phyloP scores from a whole-genome alignment of 2,797 vertebrate genomes.

The Sebastes matsubarae region DNA sequence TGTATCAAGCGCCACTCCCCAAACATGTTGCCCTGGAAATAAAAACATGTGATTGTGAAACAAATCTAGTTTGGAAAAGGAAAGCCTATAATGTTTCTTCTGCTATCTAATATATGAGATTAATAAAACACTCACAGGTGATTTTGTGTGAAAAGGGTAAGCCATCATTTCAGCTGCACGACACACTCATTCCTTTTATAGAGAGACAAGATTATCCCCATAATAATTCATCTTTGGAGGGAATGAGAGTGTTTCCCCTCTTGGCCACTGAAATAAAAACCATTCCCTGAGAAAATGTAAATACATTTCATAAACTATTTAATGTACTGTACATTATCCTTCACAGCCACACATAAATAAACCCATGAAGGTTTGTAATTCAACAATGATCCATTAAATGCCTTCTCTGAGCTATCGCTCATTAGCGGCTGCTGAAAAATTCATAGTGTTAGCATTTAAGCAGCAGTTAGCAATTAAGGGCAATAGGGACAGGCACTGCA shows the following conservation, averaged over 20 bases:
- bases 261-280: slow-evolving; percentile 34
- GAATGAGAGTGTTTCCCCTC: slow-evolving; percentile 27
- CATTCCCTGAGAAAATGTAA: slow-evolving; percentile 43
- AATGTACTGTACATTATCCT: slow-evolving; percentile 14
- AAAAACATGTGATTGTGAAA: neutral
- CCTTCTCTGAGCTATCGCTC: slow-evolving; percentile 33
- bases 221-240: slow-evolving; percentile 34
- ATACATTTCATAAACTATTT: slow-evolving; percentile 15
- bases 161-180: slow-evolving; percentile 38
- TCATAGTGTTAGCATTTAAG: slow-evolving; percentile 60
- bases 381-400: slow-evolving; percentile 45
- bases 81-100: neutral
- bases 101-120: slow-evolving; percentile 6
- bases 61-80: neutral
- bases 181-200: slow-evolving; percentile 29
- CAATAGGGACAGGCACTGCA: slow-evolving; percentile 33
- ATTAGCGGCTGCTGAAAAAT: slow-evolving; percentile 53
- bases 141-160: slow-evolving; percentile 20
- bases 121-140: slow-evolving; percentile 13
- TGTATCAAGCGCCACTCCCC: slow-evolving; percentile 11
- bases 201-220: slow-evolving; percentile 33
- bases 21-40: neutral
- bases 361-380: slow-evolving; percentile 43
- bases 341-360: slow-evolving; percentile 33
- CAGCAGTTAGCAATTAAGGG: slow-evolving; percentile 60